phyloP scores from a whole-genome alignment of 2,113 vertebrate species.

The Phaethon lepturus region DNA sequence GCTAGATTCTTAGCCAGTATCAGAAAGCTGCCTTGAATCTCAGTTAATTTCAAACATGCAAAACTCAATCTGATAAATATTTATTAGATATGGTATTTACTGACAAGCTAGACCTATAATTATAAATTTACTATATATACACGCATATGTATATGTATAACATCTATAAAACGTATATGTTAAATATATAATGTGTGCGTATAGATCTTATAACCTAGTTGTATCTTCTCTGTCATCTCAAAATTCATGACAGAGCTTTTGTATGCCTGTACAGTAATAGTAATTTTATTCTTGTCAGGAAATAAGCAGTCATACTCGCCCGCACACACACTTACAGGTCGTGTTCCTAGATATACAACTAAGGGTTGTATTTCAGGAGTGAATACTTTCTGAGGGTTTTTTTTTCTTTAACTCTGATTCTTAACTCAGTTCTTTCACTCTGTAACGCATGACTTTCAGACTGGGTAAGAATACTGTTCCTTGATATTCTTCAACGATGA shows the following conservation, averaged over 20 bases:
- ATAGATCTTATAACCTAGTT: neutral
- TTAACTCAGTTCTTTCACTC: neutral
- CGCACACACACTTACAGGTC: neutral
- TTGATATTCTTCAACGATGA: neutral
- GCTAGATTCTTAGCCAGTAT: neutral
- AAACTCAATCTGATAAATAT: neutral
- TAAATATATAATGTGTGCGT: neutral
- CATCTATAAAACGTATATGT: neutral
- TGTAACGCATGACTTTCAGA: neutral
- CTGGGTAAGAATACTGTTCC: neutral
- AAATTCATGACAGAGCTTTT: neutral
- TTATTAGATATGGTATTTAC: neutral
- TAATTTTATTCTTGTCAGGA: conserved; percentile 11
- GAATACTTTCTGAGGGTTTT: neutral
- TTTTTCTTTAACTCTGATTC: neutral
- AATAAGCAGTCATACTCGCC: neutral
- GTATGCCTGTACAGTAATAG: neutral
- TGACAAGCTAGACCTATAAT: neutral
- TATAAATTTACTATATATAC: neutral
- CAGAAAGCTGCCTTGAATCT: neutral
- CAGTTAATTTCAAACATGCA: neutral
- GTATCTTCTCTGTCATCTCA: neutral
- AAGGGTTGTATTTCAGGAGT: neutral
- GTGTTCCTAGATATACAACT: neutral
- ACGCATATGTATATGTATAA: neutral